Conservation (phyloP, 2,797 vertebrate genomes). For the Meda fulgida region DNA sequence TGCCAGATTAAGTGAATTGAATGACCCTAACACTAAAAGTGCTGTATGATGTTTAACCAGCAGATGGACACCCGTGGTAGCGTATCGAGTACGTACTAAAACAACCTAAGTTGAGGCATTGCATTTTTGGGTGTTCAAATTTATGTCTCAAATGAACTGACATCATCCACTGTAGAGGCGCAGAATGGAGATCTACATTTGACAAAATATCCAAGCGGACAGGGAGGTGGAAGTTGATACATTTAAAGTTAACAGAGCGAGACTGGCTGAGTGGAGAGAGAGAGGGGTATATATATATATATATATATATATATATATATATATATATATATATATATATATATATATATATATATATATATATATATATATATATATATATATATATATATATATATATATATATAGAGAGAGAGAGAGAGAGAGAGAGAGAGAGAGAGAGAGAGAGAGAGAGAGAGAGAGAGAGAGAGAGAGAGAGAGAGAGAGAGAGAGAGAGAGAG, state of each 20-base stretch:
- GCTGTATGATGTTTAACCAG: slow-evolving; percentile 54
- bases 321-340: no score
- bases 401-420: slow-evolving; percentile 53
- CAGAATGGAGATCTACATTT: slow-evolving; percentile 32
- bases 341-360: no score
- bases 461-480: slow-evolving; percentile 49
- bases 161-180: not conserved
- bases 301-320: no score
- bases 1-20: not conserved
- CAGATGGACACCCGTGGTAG: slow-evolving; percentile 64
- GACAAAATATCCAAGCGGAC: slow-evolving; percentile 24
- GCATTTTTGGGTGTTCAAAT: not conserved
- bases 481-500: slow-evolving; percentile 54
- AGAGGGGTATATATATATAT: no score
- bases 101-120: not conserved
- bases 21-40: slow-evolving; percentile 23
- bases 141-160: not conserved
- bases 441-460: slow-evolving; percentile 59
- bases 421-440: slow-evolving; percentile 52
- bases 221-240: slow-evolving; percentile 13
- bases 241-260: slow-evolving; percentile 35
- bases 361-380: no score
- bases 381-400: no score
- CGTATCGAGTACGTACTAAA: not conserved
- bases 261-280: slow-evolving; percentile 60